These are phyloP conservation scores for Amblyjoppa proteus DNA, from an alignment of 2,888 invertebrate species.

Conservation along the genomic window DNA sequence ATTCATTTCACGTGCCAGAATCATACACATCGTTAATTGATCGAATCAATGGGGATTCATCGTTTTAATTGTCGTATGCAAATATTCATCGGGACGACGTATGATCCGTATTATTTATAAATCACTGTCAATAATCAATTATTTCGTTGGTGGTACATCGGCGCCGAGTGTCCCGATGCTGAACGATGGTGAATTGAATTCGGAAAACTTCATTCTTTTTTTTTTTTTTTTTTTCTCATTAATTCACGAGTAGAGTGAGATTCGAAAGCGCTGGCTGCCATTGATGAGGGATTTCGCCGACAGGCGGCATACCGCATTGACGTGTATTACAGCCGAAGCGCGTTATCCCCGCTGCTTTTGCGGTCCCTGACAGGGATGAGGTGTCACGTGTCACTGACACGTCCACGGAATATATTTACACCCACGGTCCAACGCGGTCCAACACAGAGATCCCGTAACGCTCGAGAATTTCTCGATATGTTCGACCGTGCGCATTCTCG, in stretches of 20 bases:
- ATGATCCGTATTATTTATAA: slow-evolving; percentile 14
- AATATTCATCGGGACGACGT: neutral
- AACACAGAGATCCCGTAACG: slow-evolving; percentile 1
- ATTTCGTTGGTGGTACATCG: neutral
- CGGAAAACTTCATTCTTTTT: neutral
- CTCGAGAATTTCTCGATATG: slow-evolving; percentile 34
- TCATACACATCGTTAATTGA: neutral
- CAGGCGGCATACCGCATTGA: slow-evolving; percentile 70
- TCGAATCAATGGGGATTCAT: neutral
- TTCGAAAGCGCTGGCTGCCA: slow-evolving; percentile 51
- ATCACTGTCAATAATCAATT: slow-evolving; percentile 18
- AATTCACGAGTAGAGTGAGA: slow-evolving; percentile 55
- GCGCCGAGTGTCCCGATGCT: neutral
- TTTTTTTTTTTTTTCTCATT: slow-evolving; percentile 34
- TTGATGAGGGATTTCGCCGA: slow-evolving; percentile 67
- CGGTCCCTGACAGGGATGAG: slow-evolving; percentile 65
- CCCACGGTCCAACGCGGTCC: slow-evolving; percentile 48
- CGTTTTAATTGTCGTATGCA: neutral
- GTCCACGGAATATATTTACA: slow-evolving; percentile 72
- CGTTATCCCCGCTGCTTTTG: slow-evolving; percentile 21
- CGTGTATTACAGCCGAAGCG: slow-evolving; percentile 68
- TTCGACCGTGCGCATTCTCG: neutral
- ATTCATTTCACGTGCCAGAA: neutral
- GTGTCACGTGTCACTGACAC: slow-evolving; percentile 77
- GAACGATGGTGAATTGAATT: slow-evolving; percentile 35